phyloP scores from a whole-genome alignment of 2,888 invertebrate species.

The Pseudococcus longispinus region DNA sequence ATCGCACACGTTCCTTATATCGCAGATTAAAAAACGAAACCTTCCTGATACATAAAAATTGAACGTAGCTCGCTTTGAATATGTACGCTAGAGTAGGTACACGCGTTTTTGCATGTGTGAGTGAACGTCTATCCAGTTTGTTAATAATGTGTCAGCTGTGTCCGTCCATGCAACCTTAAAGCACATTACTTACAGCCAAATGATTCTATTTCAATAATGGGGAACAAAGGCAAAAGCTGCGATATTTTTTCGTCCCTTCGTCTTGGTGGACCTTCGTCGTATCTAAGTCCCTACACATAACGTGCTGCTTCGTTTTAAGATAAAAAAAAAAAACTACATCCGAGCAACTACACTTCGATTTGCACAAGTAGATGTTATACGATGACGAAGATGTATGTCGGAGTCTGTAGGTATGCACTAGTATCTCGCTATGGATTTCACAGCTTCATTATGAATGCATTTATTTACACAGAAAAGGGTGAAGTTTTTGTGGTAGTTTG shows the following conservation, averaged over 20 bases:
- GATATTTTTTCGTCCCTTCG: conserved; percentile 53
- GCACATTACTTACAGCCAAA: conserved; percentile 76
- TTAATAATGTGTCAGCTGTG: conserved; percentile 63
- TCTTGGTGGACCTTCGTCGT: conserved; percentile 51
- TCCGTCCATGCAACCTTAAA: conserved; percentile 63
- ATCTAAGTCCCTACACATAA: conserved; percentile 6
- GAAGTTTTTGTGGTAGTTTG: conserved; percentile 58
- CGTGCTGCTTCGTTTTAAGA: conserved; percentile 5
- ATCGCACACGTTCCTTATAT: neutral
- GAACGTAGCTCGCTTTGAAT: conserved; percentile 41
- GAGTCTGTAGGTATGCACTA: neutral
- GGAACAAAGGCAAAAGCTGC: conserved; percentile 57
- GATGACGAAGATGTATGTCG: neutral
- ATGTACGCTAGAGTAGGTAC: conserved; percentile 46
- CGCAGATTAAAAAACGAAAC: conserved; percentile 34
- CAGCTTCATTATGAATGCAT: neutral
- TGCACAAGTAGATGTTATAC: neutral
- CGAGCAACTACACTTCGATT: neutral
- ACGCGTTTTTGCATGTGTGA: conserved; percentile 54
- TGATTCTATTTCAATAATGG: conserved; percentile 71
- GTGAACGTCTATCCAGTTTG: conserved; percentile 55
- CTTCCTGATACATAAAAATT: conserved; percentile 39
- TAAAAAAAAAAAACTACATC: neutral
- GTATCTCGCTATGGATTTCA: neutral
- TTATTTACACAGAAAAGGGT: conserved; percentile 56